Evolutionary conservation across 2,888 invertebrate species (phyloP).

Genomic region (Steinernema scapterisci): DNA sequence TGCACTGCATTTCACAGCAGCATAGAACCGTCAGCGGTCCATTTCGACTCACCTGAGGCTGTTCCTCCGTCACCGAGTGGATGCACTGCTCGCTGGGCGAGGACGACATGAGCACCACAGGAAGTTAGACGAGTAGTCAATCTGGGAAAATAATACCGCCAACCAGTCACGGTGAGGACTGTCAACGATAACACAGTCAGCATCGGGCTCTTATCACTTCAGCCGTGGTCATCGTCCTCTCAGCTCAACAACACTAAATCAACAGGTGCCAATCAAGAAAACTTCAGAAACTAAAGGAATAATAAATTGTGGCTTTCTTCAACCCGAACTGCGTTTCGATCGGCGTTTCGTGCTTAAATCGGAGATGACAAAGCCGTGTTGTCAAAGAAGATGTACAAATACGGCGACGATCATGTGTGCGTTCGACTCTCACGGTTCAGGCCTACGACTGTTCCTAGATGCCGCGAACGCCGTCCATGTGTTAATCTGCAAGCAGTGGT

Average conservation of each 20-base stretch:
- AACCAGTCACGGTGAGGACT: slow-evolving; percentile 22
- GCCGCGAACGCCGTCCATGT: no score
- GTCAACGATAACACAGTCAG: slow-evolving; percentile 31
- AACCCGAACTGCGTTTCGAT: no score
- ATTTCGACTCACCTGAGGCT: slow-evolving; percentile 25
- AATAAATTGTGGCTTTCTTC: no score
- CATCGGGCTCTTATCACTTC: slow-evolving; percentile 11
- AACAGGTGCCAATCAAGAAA: not conserved
- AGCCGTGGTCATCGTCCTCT: not conserved
- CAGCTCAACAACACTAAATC: not conserved
- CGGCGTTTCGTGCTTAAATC: not conserved
- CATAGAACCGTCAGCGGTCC: not conserved
- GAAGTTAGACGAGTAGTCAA: slow-evolving; percentile 21
- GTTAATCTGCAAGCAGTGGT: no score
- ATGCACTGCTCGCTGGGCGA: not conserved
- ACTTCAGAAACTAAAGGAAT: not conserved
- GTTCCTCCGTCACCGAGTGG: slow-evolving; percentile 12
- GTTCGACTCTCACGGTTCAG: not conserved
- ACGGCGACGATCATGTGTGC: slow-evolving; percentile 16
- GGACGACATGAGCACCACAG: slow-evolving; percentile 2
- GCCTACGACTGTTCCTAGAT: no score
- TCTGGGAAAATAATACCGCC: slow-evolving; percentile 4
- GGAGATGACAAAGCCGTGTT: not conserved
- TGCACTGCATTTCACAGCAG: no score
- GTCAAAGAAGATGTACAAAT: slow-evolving; percentile 15